Evolutionary conservation across 2,888 invertebrate species (phyloP), one percentile per base, ranked within the genome.

Genomic region (Drosophila antonietae): DNA sequence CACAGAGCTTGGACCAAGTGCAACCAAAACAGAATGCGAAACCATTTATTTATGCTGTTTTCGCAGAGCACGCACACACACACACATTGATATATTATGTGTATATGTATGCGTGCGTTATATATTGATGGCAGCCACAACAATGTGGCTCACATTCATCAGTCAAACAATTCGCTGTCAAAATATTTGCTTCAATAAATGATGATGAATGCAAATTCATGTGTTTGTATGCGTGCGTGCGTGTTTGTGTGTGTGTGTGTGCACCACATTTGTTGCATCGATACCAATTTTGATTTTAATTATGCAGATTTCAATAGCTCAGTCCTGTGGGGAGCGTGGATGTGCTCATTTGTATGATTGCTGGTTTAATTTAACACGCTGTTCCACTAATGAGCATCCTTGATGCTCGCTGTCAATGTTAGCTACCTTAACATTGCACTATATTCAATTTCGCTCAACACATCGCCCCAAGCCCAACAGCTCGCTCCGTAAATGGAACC

Each of bases 121-220:
- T 33, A 41, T 33, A 41, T 35, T 8, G 41, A 58, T 28, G 44
- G 43, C 31, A 53, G 63, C 80, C 77, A 70, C 77, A 77, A 79
- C 80, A 77, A 67, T 79, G 80, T 58, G 77, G 75, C 49, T 58
- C 63, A 37, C 59, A 75, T 75, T 60, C 67, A 75, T 78, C 69
- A 78, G 68, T 75, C 72, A 75, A 78, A 75, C 80, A 78, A 75
- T 68, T 37, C 60, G 63, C 76, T 63, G 72, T 64, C 77, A 75
- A 87, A 80, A 86, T 78, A 73, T 74, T 69, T 72, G 66, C 71
- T 60, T 78, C 69, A 70, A 87, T 81, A 86, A 75, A 70, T 80
- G 52, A 75, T 61, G 71, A 75, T 61, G 52, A 43, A 56, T 51
- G 65, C 67, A 47, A 52, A 52, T 60, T 41, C 33, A 41, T 53